Conservation (phyloP, 1,140 invertebrate genomes). For the Doryteuthis pealeii region DNA sequence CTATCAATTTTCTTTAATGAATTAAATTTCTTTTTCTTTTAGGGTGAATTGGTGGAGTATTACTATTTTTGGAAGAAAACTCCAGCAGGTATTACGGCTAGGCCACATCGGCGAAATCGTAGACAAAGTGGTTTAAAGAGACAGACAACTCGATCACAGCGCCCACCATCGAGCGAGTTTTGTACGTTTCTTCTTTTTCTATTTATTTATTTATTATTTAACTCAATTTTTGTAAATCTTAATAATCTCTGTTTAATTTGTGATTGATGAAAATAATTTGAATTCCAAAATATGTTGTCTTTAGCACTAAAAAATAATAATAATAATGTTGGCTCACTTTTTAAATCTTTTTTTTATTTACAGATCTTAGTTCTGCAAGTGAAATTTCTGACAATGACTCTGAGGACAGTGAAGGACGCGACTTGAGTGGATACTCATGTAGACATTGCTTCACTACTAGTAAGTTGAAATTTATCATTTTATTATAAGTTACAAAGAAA, state of each 20-base stretch:
- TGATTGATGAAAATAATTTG: too few relatives aligned
- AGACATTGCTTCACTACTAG: slow-evolving; percentile 67
- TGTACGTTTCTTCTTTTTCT: slow-evolving; percentile 38
- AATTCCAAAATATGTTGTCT: too few relatives aligned
- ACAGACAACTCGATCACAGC: slow-evolving; percentile 46
- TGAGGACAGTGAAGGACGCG: slow-evolving; percentile 82
- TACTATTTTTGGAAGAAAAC: slow-evolving; percentile 99
- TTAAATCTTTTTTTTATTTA: slow-evolving; percentile 35
- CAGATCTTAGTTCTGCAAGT: slow-evolving; percentile 81
- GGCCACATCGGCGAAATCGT: slow-evolving; percentile 81
- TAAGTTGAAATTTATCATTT: slow-evolving; percentile 19
- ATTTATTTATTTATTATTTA: background rate
- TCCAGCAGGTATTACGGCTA: slow-evolving; percentile 85
- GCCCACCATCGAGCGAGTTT: slow-evolving; percentile 53
- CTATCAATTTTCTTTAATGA: background rate
- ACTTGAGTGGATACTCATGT: slow-evolving; percentile 65
- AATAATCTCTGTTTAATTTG: too few relatives aligned
- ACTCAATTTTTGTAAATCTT: too few relatives aligned
- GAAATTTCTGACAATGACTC: slow-evolving; percentile 88
- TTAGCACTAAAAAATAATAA: too few relatives aligned
- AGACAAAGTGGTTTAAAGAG: slow-evolving; percentile 85
- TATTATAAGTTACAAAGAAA: background rate
- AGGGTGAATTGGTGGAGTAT: slow-evolving; percentile 95
- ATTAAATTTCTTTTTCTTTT: slow-evolving; percentile 30
- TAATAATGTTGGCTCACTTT: too few relatives aligned